These are phyloP conservation scores for Cryptocheilus praepositus DNA, from an alignment of 2,888 invertebrate genomes.

Conservation along the genomic window DNA sequence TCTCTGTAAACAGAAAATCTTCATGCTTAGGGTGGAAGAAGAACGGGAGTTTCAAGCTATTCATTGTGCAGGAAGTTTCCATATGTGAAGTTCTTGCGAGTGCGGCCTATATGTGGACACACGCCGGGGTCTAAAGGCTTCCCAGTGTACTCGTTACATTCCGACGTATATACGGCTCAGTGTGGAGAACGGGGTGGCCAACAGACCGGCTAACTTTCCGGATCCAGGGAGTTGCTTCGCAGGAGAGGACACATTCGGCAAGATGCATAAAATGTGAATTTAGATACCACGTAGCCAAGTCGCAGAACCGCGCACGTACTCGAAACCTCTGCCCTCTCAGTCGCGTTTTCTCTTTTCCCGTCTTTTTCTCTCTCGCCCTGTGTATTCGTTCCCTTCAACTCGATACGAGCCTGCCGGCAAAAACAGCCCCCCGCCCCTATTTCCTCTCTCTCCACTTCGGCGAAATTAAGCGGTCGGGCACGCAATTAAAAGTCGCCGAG, in stretches of 20 bases:
- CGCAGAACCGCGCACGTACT: no score
- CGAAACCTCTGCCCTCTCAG: background rate
- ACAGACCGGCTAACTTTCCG: slow-evolving; percentile 27
- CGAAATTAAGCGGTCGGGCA: no score
- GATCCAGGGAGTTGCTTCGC: slow-evolving; percentile 21
- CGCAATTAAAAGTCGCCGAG: no score
- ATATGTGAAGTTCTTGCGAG: background rate
- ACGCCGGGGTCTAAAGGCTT: slow-evolving; percentile 17
- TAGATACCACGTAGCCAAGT: slow-evolving; percentile 3
- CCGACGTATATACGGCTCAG: slow-evolving; percentile 12
- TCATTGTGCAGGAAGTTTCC: background rate
- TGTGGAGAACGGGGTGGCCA: background rate
- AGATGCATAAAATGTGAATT: slow-evolving; percentile 30
- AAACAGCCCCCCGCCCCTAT: background rate
- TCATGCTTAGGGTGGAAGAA: no score
- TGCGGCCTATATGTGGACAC: slow-evolving; percentile 14
- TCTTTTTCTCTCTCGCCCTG: background rate
- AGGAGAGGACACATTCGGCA: slow-evolving; percentile 7
- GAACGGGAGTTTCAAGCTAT: no score
- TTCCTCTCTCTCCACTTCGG: no score
- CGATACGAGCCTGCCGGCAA: background rate
- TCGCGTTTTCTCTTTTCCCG: background rate
- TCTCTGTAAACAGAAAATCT: no score
- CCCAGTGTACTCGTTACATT: slow-evolving; percentile 1
- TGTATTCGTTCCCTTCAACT: background rate